These are phyloP conservation scores for Arbacia lixula DNA, from an alignment of 53 echinoderm and acorn worm genomes.

Conservation along the genomic window DNA sequence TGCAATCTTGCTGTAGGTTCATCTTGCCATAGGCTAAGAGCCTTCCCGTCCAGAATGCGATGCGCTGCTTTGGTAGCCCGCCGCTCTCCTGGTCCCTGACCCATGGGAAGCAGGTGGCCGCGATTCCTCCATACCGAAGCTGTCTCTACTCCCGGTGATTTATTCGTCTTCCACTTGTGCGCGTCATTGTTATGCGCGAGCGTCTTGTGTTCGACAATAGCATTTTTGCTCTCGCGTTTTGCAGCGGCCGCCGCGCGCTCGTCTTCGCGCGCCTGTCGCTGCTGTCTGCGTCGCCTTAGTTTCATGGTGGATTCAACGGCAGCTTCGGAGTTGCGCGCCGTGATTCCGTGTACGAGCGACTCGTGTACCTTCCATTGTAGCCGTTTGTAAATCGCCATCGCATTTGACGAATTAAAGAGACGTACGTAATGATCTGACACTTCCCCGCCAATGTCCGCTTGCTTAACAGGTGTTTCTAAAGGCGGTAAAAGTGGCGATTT, in stretches of 20 bases:
- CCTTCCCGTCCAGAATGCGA: no score
- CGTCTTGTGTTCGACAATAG: no score
- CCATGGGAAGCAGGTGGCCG: no score
- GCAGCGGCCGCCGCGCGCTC: background rate
- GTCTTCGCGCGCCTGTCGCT: conserved; percentile 36
- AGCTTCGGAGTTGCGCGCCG: conserved; percentile 22
- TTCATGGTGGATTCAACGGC: conserved; percentile 47
- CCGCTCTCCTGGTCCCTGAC: no score
- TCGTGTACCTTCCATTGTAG: conserved; percentile 39
- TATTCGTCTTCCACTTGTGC: no score
- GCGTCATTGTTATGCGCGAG: no score
- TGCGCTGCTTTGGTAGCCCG: no score
- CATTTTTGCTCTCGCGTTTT: background rate
- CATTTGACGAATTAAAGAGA: conserved; percentile 17
- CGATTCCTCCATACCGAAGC: background rate
- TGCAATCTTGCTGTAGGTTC: no score
- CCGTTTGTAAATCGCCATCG: conserved; percentile 24
- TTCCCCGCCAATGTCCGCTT: background rate
- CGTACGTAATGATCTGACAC: conserved; percentile 18
- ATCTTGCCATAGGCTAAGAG: no score
- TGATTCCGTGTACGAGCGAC: conserved; percentile 34
- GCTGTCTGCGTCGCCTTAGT: conserved; percentile 45
- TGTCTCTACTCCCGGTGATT: no score
- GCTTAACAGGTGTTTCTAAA: background rate
- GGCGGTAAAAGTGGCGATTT: no score